Percentiles rank a stretch among this genome's conserved stretches.
Evolutionary conservation across 2,797 vertebrate species (phyloP).

Genomic region (Eospalax fontanierii): DNA sequence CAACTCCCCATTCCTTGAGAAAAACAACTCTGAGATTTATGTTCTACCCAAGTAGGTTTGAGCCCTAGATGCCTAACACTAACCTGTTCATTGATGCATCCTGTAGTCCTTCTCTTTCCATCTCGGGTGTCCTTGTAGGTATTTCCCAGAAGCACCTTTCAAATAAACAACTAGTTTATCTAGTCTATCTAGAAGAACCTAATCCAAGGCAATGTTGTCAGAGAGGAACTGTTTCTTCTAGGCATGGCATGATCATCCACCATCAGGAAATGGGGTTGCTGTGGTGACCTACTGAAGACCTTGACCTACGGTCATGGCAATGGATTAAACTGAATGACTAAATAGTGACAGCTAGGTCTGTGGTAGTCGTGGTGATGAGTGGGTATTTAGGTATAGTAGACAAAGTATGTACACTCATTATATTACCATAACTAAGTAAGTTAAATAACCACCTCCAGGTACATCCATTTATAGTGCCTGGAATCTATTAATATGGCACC

Average conservation of each 20-base stretch:
- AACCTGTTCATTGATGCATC: not conserved
- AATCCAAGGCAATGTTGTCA: not conserved
- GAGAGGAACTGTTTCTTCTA: not conserved
- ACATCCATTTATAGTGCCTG: not conserved
- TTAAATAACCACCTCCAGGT: not conserved
- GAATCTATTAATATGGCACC: not conserved
- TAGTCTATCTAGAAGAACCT: not conserved
- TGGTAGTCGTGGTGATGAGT: not conserved
- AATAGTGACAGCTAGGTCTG: not conserved
- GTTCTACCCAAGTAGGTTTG: not conserved
- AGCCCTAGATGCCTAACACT: not conserved
- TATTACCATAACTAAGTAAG: no score
- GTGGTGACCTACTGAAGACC: not conserved
- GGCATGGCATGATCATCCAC: not conserved
- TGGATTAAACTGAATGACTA: no score
- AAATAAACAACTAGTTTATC: conserved; percentile 1
- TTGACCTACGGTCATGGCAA: not conserved
- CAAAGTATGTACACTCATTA: not conserved
- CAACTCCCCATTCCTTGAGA: not conserved
- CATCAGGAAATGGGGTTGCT: not conserved
- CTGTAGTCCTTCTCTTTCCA: not conserved
- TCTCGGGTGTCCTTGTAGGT: no score
- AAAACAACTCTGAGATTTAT: not conserved
- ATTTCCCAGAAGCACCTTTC: not conserved
- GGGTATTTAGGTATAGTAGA: no score